These are phyloP conservation scores for Polyergus mexicanus DNA, from an alignment of 1,140 invertebrate genomes.

Conservation along the genomic window DNA sequence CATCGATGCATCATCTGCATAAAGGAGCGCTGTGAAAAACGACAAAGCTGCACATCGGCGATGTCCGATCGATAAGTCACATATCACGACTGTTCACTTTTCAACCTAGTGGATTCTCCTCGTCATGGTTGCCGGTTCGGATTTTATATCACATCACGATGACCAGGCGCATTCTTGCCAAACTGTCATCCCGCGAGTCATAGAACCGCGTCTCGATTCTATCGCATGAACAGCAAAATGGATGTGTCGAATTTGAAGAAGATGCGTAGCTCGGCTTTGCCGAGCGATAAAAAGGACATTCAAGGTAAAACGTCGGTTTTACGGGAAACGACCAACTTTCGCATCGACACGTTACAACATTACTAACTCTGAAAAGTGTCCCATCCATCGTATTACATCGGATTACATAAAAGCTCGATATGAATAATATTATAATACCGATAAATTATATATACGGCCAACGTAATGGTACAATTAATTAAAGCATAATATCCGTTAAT, in stretches of 20 bases:
- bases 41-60: constrained; percentile 21
- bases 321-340: background rate
- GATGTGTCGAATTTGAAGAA: constrained; percentile 60
- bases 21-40: constrained; percentile 36
- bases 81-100: constrained; percentile 46
- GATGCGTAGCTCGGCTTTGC: constrained; percentile 24
- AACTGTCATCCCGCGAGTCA: constrained; percentile 44
- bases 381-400: background rate
- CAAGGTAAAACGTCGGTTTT: constrained; percentile 4
- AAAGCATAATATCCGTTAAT: constrained; percentile 3
- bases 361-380: background rate
- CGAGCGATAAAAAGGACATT: constrained; percentile 23
- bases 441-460: background rate
- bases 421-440: background rate
- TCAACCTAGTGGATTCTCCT: constrained; percentile 33
- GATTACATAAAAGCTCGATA: background rate
- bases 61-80: constrained; percentile 60
- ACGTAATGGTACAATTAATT: background rate
- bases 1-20: constrained; percentile 28
- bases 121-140: constrained; percentile 33
- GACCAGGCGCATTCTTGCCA: constrained; percentile 54
- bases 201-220: constrained; percentile 49
- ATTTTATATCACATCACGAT: constrained; percentile 56
- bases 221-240: constrained; percentile 34
- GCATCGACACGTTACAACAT: background rate